Base-by-base conservation (phyloP, 2,113 vertebrate genomes). In the Hemibagrus wyckioides region DNA sequence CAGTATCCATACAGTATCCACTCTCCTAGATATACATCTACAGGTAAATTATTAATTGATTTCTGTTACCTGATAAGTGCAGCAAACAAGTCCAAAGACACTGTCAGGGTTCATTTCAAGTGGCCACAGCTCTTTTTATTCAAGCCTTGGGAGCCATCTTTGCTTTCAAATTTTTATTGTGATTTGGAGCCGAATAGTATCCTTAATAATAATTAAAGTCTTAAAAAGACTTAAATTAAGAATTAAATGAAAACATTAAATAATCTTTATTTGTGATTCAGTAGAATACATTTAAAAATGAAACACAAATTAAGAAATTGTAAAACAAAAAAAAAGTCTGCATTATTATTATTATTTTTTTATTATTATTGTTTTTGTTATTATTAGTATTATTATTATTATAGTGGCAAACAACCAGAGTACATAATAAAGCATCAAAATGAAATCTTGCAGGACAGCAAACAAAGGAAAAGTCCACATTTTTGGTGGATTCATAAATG, bases 51-150 rank as follows among this genome's bases (percentile, higher is more conserved):
- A 88, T 88, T 86, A 21, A 88, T 54, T 6, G 39, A 39, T 52
- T 83, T 83, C 80, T 86, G 86, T 88, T 88, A 89, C 63, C 83
- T 57, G 89, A 88, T 89, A 39, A 80, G 71, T 79, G 48, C n/a
- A 57, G 48, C 69, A 86, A 79, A 61, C 28, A 56, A 23, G 76
- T 84, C 61, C 41, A 39, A n/a, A 83, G 28, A 56, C 76, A 41
- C 65, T 48, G 48, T 85, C 67, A 57, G 36, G 21, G 82, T 82
- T 63, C 71, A 56, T 82, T 71, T 33, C 84, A 86, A 63, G 39
- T 61, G 63, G n/a, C 36, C 48, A 56, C 21, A 11, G 39, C n/a
- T 82, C 54, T 82, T 61, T 41, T 8, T 25, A 41, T 84, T 71
- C 56, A 10, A 84, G 63, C 65, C 76, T 41, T 41, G 36, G 67